Percentiles rank a stretch among this genome's conserved stretches.
phyloP scores from a whole-genome alignment of 2,113 vertebrate species.

The Eolophus roseicapilla region DNA sequence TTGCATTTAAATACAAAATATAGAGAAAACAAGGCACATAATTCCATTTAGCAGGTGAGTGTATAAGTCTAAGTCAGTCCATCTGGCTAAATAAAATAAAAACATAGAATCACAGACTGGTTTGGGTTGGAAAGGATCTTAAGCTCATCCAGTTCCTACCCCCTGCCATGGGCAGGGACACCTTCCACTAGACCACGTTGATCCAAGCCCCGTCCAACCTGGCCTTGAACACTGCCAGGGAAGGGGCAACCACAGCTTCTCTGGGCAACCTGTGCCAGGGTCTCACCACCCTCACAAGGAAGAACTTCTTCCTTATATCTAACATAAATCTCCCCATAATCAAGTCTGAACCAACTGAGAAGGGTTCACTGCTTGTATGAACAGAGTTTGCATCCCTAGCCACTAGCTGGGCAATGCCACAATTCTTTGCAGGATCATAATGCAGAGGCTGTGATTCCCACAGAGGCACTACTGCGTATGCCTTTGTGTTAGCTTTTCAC shows the following conservation, averaged over 20 bases:
- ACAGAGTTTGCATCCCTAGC: background rate
- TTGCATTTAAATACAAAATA: background rate
- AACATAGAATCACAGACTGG: background rate
- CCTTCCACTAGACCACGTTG: background rate
- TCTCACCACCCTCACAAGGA: background rate
- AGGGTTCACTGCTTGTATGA: background rate
- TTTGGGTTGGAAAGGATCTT: background rate
- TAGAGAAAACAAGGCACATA: background rate
- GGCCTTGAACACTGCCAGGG: background rate
- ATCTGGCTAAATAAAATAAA: constrained; percentile 21
- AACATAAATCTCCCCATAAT: background rate
- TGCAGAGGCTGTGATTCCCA: background rate
- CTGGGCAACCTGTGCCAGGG: background rate
- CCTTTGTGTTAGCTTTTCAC: background rate
- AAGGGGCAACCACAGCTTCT: background rate
- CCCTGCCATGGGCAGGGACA: background rate
- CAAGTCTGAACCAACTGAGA: background rate
- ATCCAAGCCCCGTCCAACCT: background rate
- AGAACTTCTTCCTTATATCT: background rate
- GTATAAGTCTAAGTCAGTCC: background rate
- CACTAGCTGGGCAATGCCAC: background rate
- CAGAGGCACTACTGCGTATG: background rate
- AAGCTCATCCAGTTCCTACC: background rate
- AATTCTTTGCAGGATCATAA: background rate
- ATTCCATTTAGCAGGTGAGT: background rate